Base-by-base conservation (phyloP, 1,140 invertebrate genomes). In the Hyphantria cunea region DNA sequence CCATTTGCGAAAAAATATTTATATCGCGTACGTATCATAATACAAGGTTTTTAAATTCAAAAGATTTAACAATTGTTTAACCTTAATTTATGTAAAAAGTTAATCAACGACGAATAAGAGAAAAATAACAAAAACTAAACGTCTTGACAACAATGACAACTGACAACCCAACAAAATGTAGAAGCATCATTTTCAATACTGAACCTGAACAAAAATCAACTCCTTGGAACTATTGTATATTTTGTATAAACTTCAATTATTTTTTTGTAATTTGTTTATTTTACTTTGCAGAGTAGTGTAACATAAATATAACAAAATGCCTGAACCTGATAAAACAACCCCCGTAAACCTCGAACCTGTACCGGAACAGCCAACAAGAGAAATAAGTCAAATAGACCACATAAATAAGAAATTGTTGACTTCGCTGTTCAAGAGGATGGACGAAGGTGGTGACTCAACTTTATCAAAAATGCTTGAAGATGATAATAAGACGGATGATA, bases 321-420 rank as follows among this genome's bases (percentile, higher is more conserved):
- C 87, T 37, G 81, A 75, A 52, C 83, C 83, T 33, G 80, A 85
- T 17, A 66, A 76, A 51, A 81, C 70, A 15, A 49, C 48, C 9
- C 34, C 54, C 25, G 59, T 56, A n/a, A 71, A 59, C 15, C 63
- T 64, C 39, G 68, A 79, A 44, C 42, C 74, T 13, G 42, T 64
- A 2, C 32, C 31, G 13, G 66, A 78, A 32, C 75, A 73, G 41
- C 76, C 80, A 14, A 56, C 59, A 2, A 66, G 91, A 17, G 93
- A 94, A 90, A 82, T 92, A 64, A 93, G 92, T 11, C 92, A 93
- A 80, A 94, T 93, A 0, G 93, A 94, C 78, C 92, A 91, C 53
- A 68, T 94, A 33, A 94, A 94, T 70, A 94, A 94, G 74, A 91
- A 91, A 56, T 80, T 94, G 37, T 83, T 94, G 15, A 90, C 92